Evolutionary conservation across 2,888 invertebrate species (phyloP).

Genomic region (Pyrrhia umbra): DNA sequence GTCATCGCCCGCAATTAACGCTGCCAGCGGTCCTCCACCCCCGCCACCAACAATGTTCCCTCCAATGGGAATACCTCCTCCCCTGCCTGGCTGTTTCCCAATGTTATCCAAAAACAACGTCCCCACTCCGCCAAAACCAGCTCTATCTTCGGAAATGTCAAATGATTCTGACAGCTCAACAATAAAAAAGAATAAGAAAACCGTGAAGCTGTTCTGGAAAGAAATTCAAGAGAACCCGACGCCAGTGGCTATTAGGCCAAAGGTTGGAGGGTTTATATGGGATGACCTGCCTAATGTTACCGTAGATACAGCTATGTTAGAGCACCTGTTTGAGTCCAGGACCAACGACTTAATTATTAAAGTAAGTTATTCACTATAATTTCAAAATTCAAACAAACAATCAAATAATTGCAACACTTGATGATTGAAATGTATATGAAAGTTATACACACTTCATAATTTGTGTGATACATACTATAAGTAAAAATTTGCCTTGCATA

Average conservation of each 20-base stretch:
- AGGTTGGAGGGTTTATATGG: constrained; percentile 95
- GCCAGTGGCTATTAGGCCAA: constrained; percentile 87
- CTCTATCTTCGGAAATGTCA: constrained; percentile 76
- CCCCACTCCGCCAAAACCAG: constrained; percentile 81
- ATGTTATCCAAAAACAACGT: constrained; percentile 83
- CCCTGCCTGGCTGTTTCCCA: constrained; percentile 87
- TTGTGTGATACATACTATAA: no score
- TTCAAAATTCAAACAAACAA: not conserved
- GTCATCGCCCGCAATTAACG: constrained; percentile 91
- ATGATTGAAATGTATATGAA: no score
- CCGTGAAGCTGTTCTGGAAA: constrained; percentile 99
- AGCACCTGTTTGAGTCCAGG: constrained; percentile 98
- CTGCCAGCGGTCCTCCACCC: constrained; percentile 94
- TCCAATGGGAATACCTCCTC: constrained; percentile 82
- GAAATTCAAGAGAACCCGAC: constrained; percentile 95
- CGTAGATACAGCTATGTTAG: constrained; percentile 97
- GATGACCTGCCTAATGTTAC: constrained; percentile 95
- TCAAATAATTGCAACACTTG: not conserved
- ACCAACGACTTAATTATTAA: constrained; percentile 98
- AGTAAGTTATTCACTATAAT: constrained; percentile 74
- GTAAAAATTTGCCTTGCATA: no score
- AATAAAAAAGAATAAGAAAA: constrained; percentile 97
- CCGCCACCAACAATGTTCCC: constrained; percentile 93
- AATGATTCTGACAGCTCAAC: constrained; percentile 86
- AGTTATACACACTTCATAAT: no score